Conservation (phyloP, 2,888 invertebrate genomes). For the Andrena hattorfiana region DNA sequence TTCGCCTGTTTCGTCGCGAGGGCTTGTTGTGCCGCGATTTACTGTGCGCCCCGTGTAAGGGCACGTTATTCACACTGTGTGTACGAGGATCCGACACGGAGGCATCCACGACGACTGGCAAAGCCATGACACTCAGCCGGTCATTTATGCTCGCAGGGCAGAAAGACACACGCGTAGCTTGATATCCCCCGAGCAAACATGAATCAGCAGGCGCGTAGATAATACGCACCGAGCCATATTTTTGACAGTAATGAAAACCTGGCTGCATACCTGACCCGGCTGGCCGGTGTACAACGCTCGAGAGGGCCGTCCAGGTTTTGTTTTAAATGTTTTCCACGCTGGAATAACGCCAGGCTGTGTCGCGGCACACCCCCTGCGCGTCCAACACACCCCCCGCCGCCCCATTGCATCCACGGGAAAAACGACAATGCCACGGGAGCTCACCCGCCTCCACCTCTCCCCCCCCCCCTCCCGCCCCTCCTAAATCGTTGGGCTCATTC, state of each 20-base stretch:
- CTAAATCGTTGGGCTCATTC: constrained; percentile 53
- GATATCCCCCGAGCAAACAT: constrained; percentile 45
- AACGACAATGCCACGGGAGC: constrained; percentile 55
- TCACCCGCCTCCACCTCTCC: neutral
- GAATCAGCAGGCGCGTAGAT: constrained; percentile 63
- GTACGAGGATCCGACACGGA: no score
- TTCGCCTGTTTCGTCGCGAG: no score
- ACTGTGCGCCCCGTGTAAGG: no score
- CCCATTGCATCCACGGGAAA: constrained; percentile 55
- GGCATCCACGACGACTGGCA: neutral
- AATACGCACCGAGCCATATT: constrained; percentile 65
- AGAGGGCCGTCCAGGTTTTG: constrained; percentile 63
- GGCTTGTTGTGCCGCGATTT: no score
- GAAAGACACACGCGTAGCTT: neutral
- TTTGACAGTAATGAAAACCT: constrained; percentile 72
- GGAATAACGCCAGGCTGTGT: constrained; percentile 73
- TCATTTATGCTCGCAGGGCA: neutral
- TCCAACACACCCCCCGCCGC: constrained; percentile 28
- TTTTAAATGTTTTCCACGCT: constrained; percentile 73
- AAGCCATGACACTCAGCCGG: neutral
- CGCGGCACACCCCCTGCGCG: constrained; percentile 29
- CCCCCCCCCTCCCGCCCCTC: neutral
- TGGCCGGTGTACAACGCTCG: constrained; percentile 47
- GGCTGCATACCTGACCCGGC: constrained; percentile 49
- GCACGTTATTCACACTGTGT: no score